These are phyloP conservation scores for Pempheris klunzingeri DNA, from an alignment of 2,797 vertebrate species.

Conservation along the genomic window DNA sequence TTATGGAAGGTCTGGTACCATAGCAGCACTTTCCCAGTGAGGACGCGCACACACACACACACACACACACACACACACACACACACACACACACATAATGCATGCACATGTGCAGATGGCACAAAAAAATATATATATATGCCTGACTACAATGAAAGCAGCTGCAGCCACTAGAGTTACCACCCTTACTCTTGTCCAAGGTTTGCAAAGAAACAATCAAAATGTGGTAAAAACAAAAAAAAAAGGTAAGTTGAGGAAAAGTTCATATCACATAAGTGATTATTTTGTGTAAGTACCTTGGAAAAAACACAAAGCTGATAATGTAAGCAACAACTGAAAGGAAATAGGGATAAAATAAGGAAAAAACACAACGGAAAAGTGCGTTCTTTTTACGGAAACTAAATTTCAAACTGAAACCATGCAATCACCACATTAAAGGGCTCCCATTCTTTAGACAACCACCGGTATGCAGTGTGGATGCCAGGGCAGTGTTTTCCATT, in stretches of 20 bases:
- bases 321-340: conserved; percentile 78
- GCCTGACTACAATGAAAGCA: conserved; percentile 65
- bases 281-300: conserved; percentile 55
- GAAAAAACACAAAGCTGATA: conserved; percentile 70
- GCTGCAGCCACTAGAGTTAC: conserved; percentile 65
- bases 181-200: conserved; percentile 30
- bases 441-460: conserved; percentile 81
- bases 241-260: conserved; percentile 59
- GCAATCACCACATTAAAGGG: conserved; percentile 88
- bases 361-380: conserved; percentile 78
- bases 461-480: conserved; percentile 81
- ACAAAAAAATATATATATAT: conserved; percentile 31
- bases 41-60: conserved; percentile 25
- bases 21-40: conserved; percentile 58
- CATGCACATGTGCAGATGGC: conserved; percentile 34
- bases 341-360: conserved; percentile 77
- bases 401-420: conserved; percentile 82
- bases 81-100: no score
- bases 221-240: conserved; percentile 48
- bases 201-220: conserved; percentile 54
- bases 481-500: conserved; percentile 87
- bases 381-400: conserved; percentile 83
- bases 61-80: conserved; percentile 13
- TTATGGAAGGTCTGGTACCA: conserved; percentile 70
- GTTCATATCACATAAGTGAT: conserved; percentile 63